Base-by-base conservation (phyloP, 37 sponge, comb jelly and placozoan genomes). In the Chondrosia reniformis region DNA sequence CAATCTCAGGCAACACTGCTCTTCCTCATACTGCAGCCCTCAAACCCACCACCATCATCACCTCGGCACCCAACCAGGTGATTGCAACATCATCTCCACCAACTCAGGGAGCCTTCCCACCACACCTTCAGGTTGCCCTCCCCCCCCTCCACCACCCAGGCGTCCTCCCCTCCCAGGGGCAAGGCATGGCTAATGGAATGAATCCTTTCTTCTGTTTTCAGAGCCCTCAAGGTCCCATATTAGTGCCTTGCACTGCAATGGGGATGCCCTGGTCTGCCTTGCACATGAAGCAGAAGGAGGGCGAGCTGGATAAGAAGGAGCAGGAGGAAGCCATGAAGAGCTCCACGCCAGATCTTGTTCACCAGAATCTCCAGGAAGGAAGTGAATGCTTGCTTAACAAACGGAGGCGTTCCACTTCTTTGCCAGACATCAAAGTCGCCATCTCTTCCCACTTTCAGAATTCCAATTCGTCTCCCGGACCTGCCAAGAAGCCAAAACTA, bases 361-460 rank as follows among this genome's bases (percentile, higher is more conserved):
- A 19, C 17, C 36, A 37, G 6, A 39, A 39, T 5, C 7, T 66
- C 19, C 32, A 66, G 67, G 36, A 39, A 39, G 15, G 37, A 4
- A 37, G 39, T 9, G n/a, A n/a, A n/a, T n/a, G n/a, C n/a, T n/a
- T n/a, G n/a, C n/a, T n/a, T n/a, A n/a, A n/a, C n/a, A n/a, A n/a
- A n/a, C n/a, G n/a, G n/a, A 37, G 67, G 30, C 67, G 32, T 4
- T 66, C 67, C 6, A 30, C 39, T 19, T 66, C 67, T 66, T 40
- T 66, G 36, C 67, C 67, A 5, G 67, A 66, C 38, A 66, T 66
- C 67, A 66, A 30, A 19, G 54, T 49, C 12, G 54, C 54, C 17
- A 49, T 19, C 54, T 12, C 12, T 17, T 17, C 17, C 54, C 54
- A 19, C 17, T 17, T 49, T 17, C 61, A 59, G 28, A 30, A 30